These are phyloP conservation scores for Hydrochoerus hydrochaeris DNA, from an alignment of 2,113 vertebrate species.

Conservation along the genomic window DNA sequence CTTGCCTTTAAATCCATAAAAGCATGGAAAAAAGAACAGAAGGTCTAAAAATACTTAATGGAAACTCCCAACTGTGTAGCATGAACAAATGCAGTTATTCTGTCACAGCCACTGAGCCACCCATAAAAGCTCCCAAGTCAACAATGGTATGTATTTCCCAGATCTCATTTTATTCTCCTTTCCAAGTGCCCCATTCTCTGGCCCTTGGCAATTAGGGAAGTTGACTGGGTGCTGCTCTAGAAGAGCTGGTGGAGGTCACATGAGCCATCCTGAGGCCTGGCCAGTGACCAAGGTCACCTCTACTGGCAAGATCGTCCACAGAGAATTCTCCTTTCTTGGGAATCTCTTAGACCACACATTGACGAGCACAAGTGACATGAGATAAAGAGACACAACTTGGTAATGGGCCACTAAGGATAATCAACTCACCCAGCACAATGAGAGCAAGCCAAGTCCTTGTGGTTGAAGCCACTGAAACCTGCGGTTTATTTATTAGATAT, in stretches of 20 bases:
- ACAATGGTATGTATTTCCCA: neutral
- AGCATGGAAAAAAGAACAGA: neutral
- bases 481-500: neutral
- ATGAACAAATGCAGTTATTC: neutral
- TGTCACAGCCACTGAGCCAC: neutral
- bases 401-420: neutral
- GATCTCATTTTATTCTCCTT: neutral
- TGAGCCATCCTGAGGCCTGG: neutral
- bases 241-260: neutral
- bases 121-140: neutral
- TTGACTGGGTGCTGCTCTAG: neutral
- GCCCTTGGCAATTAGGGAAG: neutral
- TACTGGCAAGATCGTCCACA: neutral
- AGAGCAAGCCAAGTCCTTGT: neutral
- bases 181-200: neutral
- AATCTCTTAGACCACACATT: neutral
- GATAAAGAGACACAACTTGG: neutral
- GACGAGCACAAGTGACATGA: neutral
- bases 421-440: neutral
- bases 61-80: neutral
- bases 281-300: neutral
- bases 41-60: neutral
- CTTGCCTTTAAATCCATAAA: constrained; percentile 23
- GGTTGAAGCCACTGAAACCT: neutral
- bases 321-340: neutral